Conservation (phyloP, 2,888 invertebrate genomes). For the Eupithecia centaureata region DNA sequence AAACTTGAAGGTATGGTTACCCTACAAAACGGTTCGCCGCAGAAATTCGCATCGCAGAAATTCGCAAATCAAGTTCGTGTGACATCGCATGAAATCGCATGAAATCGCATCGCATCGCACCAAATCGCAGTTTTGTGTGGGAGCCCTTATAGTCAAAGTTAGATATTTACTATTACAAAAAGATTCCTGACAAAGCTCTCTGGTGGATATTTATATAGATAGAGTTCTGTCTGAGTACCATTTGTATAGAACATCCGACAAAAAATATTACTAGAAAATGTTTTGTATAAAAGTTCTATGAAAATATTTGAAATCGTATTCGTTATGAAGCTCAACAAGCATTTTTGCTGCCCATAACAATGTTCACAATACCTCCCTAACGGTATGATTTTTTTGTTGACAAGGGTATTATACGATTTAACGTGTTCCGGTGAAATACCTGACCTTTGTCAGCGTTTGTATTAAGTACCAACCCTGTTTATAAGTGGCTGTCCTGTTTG, state of each 20-base stretch:
- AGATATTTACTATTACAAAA: too few relatives aligned
- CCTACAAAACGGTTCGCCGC: too few relatives aligned
- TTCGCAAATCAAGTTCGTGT: too few relatives aligned
- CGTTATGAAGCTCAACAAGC: constrained; percentile 46
- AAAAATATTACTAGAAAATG: not conserved
- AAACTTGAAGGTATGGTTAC: too few relatives aligned
- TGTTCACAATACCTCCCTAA: constrained; percentile 52
- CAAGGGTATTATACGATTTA: constrained; percentile 56
- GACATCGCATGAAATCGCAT: too few relatives aligned
- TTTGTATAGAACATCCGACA: not conserved
- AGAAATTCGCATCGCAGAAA: too few relatives aligned
- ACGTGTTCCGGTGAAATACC: constrained; percentile 50
- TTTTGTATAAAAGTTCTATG: not conserved
- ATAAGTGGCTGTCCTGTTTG: too few relatives aligned
- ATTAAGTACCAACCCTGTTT: too few relatives aligned
- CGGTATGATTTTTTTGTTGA: constrained; percentile 57
- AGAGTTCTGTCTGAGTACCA: not conserved
- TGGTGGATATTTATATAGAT: not conserved
- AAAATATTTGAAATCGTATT: not conserved
- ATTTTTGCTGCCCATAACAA: constrained; percentile 51
- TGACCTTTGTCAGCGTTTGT: constrained; percentile 56
- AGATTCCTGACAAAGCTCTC: too few relatives aligned
- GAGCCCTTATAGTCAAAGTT: too few relatives aligned
- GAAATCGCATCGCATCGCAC: too few relatives aligned
- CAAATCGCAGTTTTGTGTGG: too few relatives aligned